Evolutionary conservation across 2,113 vertebrate species (phyloP), one percentile per base, ranked within the genome.

Genomic region (Myotis davidii): DNA sequence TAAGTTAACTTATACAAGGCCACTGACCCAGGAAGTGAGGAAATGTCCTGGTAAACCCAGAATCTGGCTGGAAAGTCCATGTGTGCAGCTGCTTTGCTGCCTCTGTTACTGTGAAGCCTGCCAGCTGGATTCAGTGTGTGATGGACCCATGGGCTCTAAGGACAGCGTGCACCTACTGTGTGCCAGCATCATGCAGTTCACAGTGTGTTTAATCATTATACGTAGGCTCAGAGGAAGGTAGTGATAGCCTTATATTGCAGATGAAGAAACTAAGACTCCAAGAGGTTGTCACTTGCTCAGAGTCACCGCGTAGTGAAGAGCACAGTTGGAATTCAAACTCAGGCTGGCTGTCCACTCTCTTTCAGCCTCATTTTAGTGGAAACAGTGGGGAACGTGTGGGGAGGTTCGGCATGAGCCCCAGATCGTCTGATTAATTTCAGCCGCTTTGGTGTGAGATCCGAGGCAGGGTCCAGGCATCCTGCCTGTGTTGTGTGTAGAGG

Each of bases 11-110:
- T 61, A 17, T 77, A 52, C 59, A 82, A 59, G 72, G 93, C 77
- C 83, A 86, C 32, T 93, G 74, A 95, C 37, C 20, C 79, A 34
- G 69, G 54, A 88, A 83, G 61, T 59, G 61, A 92, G 84, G 45
- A 77, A 27, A 73, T 9, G 9, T 73, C 48, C 42, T 73, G 70
- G 6, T 54, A 85, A 90, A 96, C 23, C 27, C 54, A 52, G 0
- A 45, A 37, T 73, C 64, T 88, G 64, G 14, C 85, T 78, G 82
- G 54, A 25, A 77, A 96, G 34, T 90, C 56, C 21, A 4, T 0
- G 0, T 11, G 13, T 52, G 7, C n/a, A 18, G 45, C 13, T 34
- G 70, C 70, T 77, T 69, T 6, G 50, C 73, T 18, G 14, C 27
- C 9, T 87, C 61, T 34, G 3, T 32, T 39, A 5, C 12, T 9